phyloP scores from a whole-genome alignment of 92 coral and sea anemone species.

The Meandrina meandrites region DNA sequence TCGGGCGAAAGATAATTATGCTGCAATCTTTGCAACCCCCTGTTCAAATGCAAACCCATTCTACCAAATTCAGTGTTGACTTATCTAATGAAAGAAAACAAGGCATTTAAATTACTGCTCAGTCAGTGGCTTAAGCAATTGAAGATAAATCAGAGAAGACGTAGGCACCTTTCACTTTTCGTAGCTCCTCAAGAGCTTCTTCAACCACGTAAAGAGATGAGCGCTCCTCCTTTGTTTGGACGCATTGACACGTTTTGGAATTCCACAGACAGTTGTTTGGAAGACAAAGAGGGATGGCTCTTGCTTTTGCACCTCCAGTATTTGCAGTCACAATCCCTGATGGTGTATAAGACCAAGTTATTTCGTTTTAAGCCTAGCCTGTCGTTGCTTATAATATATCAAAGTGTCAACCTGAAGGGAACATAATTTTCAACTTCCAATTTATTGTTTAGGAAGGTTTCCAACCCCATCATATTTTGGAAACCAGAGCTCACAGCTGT shows the following conservation, averaged over 20 bases:
- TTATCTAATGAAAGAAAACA: no score
- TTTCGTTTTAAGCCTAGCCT: no score
- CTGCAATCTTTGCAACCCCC: no score
- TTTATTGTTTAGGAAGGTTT: no score
- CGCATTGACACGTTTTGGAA: neutral
- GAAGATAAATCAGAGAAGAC: no score
- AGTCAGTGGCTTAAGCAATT: neutral
- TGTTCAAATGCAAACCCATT: no score
- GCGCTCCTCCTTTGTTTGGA: neutral
- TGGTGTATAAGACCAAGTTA: neutral
- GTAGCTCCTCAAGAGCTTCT: slow-evolving; percentile 8
- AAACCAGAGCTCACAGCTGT: no score
- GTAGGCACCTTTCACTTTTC: slow-evolving; percentile 8
- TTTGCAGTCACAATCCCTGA: neutral
- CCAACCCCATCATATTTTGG: no score
- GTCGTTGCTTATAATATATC: no score
- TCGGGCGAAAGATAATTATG: no score
- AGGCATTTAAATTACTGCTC: neutral
- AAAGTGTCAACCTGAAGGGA: no score
- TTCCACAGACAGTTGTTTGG: slow-evolving; percentile 20
- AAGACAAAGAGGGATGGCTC: slow-evolving; percentile 27
- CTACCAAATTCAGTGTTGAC: neutral
- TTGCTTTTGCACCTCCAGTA: neutral
- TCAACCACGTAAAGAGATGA: slow-evolving; percentile 9
- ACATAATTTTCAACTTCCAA: no score